Conservation (phyloP, 37 sponge, comb jelly and placozoan genomes). For the Dysidea cf. avara region DNA sequence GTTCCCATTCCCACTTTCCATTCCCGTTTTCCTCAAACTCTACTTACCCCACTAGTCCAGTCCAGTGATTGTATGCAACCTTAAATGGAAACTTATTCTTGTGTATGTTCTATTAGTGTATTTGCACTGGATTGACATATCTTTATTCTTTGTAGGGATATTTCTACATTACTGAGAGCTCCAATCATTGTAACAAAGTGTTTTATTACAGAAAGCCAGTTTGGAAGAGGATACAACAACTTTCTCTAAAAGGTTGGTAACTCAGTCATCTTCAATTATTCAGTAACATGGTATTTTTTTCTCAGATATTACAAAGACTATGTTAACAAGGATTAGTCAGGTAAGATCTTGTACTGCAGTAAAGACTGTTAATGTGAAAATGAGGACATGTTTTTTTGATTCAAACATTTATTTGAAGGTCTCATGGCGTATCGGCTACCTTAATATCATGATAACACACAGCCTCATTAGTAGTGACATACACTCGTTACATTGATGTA, state of each 20-base stretch:
- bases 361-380: too few relatives aligned
- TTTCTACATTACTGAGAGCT: conserved; percentile 56
- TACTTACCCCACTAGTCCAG: too few relatives aligned
- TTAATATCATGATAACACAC: too few relatives aligned
- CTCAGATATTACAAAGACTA: neutral
- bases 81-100: neutral
- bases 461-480: too few relatives aligned
- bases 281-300: too few relatives aligned
- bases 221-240: conserved; percentile 31
- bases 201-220: conserved; percentile 67
- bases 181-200: conserved; percentile 35
- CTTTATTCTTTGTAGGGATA: conserved; percentile 26
- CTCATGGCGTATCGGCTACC: too few relatives aligned
- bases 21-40: too few relatives aligned
- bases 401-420: too few relatives aligned
- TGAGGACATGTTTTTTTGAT: too few relatives aligned
- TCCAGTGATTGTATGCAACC: too few relatives aligned
- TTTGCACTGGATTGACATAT: neutral
- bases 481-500: too few relatives aligned
- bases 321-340: neutral
- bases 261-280: neutral
- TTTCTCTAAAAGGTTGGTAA: conserved; percentile 15
- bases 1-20: too few relatives aligned
- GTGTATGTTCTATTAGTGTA: neutral
- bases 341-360: neutral